Conservation (phyloP, 2,797 vertebrate genomes). For the Heterohyrax brucei region DNA sequence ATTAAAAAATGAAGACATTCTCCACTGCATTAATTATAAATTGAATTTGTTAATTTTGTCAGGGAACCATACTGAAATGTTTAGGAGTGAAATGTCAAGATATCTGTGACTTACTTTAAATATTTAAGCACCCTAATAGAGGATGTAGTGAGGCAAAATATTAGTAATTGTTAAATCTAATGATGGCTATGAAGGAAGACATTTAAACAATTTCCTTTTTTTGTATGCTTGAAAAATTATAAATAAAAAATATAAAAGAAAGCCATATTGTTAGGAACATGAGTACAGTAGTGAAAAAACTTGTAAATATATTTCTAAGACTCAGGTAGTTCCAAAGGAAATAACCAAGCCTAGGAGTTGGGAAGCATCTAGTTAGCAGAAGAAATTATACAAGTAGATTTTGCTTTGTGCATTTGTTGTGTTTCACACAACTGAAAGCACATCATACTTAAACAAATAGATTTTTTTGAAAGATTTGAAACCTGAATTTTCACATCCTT, state of each 20-base stretch:
- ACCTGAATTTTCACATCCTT: slow-evolving; percentile 34
- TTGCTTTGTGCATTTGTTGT: too few species aligned
- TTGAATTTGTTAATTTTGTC: slow-evolving; percentile 63
- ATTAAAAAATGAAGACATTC: slow-evolving; percentile 38
- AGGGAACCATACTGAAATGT: slow-evolving; percentile 40
- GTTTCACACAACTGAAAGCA: slow-evolving; percentile 41
- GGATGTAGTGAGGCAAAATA: neutral
- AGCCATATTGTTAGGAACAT: slow-evolving; percentile 26
- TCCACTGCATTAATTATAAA: slow-evolving; percentile 31
- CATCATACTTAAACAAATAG: slow-evolving; percentile 13
- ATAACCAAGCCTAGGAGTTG: slow-evolving; percentile 22
- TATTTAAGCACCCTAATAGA: neutral
- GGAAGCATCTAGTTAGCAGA: too few species aligned
- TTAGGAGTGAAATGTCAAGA: slow-evolving; percentile 28
- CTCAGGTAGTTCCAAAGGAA: slow-evolving; percentile 61
- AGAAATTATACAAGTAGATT: too few species aligned
- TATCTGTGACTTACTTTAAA: neutral
- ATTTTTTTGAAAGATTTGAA: neutral
- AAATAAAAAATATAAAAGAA: slow-evolving; percentile 56
- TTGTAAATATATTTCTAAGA: slow-evolving; percentile 44
- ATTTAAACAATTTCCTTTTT: slow-evolving; percentile 40
- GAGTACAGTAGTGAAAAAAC: slow-evolving; percentile 44
- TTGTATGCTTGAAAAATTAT: slow-evolving; percentile 54
- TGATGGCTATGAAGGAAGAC: neutral
- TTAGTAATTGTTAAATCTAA: neutral